A percentile compares a stretch with the other conserved stretches of the same genome.
Evolutionary conservation across 2,113 vertebrate genomes (phyloP).

Genomic region (Pachycephala philippinensis): DNA sequence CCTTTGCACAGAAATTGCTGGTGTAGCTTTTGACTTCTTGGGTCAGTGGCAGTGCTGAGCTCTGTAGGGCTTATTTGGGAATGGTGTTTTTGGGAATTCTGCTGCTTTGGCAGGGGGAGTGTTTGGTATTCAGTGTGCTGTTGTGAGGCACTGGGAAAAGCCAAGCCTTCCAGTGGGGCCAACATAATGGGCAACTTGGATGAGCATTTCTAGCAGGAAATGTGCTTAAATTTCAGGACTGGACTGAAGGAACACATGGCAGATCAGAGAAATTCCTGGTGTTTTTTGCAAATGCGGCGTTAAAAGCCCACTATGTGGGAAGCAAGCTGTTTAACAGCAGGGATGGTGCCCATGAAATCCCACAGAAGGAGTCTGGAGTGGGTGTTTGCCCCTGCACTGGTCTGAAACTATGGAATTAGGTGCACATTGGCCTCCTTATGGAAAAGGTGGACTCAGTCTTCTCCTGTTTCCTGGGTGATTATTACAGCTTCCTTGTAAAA

Average conservation of each 20-base stretch:
- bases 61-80: neutral
- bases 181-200: neutral
- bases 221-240: neutral
- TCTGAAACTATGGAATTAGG: neutral
- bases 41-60: neutral
- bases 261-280: neutral
- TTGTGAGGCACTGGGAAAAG: neutral
- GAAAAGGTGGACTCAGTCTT: neutral
- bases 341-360: neutral
- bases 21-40: neutral
- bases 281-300: neutral
- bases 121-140: neutral
- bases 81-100: neutral
- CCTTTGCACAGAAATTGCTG: neutral
- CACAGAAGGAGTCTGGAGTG: neutral
- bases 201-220: neutral
- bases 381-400: neutral
- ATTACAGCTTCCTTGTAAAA: neutral
- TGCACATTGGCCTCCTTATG: accelerated
- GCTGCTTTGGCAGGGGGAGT: neutral
- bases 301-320: accelerated
- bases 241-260: neutral
- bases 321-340: neutral
- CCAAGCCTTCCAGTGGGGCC: neutral
- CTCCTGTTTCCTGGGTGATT: neutral